Base-by-base conservation (phyloP, 2,797 vertebrate species). In the Sebastes steindachneri region DNA sequence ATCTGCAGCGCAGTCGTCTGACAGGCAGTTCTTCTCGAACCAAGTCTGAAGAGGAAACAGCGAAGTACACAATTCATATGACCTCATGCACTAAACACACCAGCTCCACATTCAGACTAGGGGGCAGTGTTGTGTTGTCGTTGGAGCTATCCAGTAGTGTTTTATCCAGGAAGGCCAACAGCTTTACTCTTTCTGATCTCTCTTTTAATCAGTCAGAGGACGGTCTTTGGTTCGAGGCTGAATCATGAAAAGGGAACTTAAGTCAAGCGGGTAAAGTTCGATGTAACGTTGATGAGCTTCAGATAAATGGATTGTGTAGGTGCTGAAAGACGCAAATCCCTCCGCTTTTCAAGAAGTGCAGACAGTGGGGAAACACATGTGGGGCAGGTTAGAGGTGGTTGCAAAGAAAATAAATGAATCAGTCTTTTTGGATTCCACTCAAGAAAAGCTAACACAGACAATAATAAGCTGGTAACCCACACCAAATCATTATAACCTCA, bases 21-120 rank as follows among this genome's bases (percentile, higher is more conserved):
- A 99, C 33, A 95, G 96, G 93, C 99, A 99, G 84, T 99, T 99
- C 93, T 99, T 98, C 95, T 99, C 99, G 92, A 99, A 99, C 92
- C 96, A 96, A 4, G 99, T 99, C 99, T 99, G 95, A 60, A 73
- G 86, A 92, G 82, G 82, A 91, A 91, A 88, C 67, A 80, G 85
- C 25, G 81, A 84, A 92, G 87, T 19, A 83, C 74, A 89, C 68
- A 77, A 71, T 90, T 93, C 10, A 90, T 45, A 83, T 93, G 89
- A 93, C 68, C 86, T 92, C 85, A 91, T 51, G 37, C 55, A 53
- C 70, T n/a, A 1, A 51, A 84, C 79, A 80, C 75, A 76, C 26
- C 19, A 15, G 67, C 83, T 68, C 8, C 31, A 15, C 37, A 41
- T 25, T 72, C 80, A 78, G 83, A 85, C 93, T 88, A 96, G 94